Conservation (phyloP, 2,113 vertebrate genomes). For the Oryctolagus cuniculus region mOryCun1.1 NC_091439.1:39411501-39412000, state of each 20-base stretch:
- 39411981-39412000: no score
- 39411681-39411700: no score
- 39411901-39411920: not conserved
- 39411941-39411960: not conserved
- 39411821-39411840: not conserved
- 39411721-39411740: not conserved
- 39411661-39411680: not conserved
- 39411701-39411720: not conserved
- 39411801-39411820: not conserved
- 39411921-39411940: not conserved
- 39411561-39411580: not conserved
- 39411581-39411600: not conserved
- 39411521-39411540: slow-evolving; percentile 93
- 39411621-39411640: not conserved
- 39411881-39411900: not conserved
- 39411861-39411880: not conserved
- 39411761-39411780: not conserved
- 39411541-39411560: slow-evolving; percentile 89
- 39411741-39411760: not conserved
- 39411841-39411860: not conserved
- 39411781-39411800: not conserved
- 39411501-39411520: slow-evolving; percentile 94
- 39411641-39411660: not conserved
- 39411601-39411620: not conserved
- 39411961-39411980: not conserved